Percentiles rank a stretch among this genome's conserved stretches.
These are phyloP conservation scores for Hemithea aestivaria DNA, from an alignment of 2,888 invertebrate genomes.

Conservation along the genomic window DNA sequence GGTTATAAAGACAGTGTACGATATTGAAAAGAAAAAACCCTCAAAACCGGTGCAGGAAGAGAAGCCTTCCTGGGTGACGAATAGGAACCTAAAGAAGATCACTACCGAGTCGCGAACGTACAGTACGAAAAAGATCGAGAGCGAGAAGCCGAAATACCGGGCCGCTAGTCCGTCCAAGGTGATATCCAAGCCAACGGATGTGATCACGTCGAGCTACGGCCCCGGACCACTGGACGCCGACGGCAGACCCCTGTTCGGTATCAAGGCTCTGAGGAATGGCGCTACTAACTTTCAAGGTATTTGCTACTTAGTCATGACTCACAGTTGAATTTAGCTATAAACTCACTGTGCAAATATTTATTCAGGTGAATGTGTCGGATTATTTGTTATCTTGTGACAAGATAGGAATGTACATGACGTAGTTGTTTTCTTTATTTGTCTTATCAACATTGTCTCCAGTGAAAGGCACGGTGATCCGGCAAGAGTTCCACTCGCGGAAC, in stretches of 20 bases:
- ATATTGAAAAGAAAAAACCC: conserved; percentile 50
- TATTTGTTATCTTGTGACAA: conserved; percentile 16
- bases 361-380: conserved; percentile 26
- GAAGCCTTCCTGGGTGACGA: conserved; percentile 82
- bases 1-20: conserved; percentile 51
- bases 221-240: conserved; percentile 90
- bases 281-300: conserved; percentile 83
- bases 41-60: conserved; percentile 65
- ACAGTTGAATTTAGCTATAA: conserved; percentile 12
- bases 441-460: conserved; percentile 60
- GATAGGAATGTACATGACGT: background rate
- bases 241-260: conserved; percentile 88
- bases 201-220: conserved; percentile 89
- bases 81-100: conserved; percentile 79
- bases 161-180: conserved; percentile 60
- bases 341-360: conserved; percentile 33
- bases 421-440: conserved; percentile 1
- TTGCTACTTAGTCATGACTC: conserved; percentile 26
- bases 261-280: conserved; percentile 83
- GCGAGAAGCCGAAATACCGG: conserved; percentile 61
- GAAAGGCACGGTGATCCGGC: conserved; percentile 84
- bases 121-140: conserved; percentile 60
- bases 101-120: conserved; percentile 60
- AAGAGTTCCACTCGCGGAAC: conserved; percentile 84
- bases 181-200: conserved; percentile 76